Evolutionary conservation across 2,113 vertebrate genomes (phyloP), one percentile per base, ranked within the genome.

Genomic region (Sorex araneus): DNA sequence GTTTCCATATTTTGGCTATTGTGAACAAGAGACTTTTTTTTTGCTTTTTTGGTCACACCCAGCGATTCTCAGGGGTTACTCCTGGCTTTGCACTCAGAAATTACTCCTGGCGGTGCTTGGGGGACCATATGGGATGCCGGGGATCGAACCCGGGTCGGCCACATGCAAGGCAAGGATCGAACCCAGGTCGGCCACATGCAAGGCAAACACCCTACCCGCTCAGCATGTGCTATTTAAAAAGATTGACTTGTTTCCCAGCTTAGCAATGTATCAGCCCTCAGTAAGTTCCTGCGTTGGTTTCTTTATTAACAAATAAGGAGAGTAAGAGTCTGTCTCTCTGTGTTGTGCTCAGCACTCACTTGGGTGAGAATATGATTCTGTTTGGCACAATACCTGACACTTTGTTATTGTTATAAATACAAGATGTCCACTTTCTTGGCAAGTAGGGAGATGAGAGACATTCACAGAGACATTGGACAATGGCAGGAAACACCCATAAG

Each of bases 211-310:
- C n/a, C n/a, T n/a, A n/a, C n/a, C n/a, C n/a, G n/a, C n/a, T 40
- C 66, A n/a, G 6, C 54, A 36, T 27, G 66, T 3, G 57, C 25
- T 23, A 4, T 63, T 83, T 64, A 87, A 79, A 87, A 77, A 45
- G 8, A 64, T 43, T 86, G 43, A 66, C 78, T 78, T 21, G 69
- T 75, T 15, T 54, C 63, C 67, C 23, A 74, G 7, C 6, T 63
- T 63, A 50, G 54, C 25, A 34, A 21, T 21, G 1, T 78, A 21
- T 36, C 19, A 27, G 89, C 21, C 32, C 89, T 85, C 45, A 40
- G 57, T 70, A 93, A 89, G 87, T 50, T 36, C 84, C 64, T 23
- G n/a, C 75, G 13, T 83, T 89, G 57, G 9, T 75, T 86, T 84
- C 45, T 71, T 80, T 21, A 28, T 27, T 18, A 54, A 54, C 54